These are phyloP conservation scores for Chalcis sispes DNA, from an alignment of 2,888 invertebrate genomes.

Conservation along the genomic window DNA sequence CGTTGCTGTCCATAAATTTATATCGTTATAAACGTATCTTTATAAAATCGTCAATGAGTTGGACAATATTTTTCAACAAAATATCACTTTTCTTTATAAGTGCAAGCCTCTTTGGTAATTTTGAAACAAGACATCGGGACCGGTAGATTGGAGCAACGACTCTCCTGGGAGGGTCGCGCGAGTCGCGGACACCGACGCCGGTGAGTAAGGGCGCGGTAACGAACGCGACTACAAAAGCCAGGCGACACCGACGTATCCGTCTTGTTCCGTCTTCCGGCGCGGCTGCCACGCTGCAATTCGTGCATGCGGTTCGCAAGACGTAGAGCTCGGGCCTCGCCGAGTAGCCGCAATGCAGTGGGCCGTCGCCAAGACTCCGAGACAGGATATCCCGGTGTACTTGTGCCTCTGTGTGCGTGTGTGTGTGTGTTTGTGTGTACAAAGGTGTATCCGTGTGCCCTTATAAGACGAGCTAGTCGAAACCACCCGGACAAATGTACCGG, in stretches of 20 bases:
- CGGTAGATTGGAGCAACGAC: no score
- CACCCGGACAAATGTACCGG: no score
- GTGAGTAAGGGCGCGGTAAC: slow-evolving; percentile 11
- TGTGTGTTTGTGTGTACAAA: no score
- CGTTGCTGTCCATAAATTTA: no score
- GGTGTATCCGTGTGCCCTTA: not conserved
- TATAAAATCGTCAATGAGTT: no score
- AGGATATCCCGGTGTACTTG: not conserved
- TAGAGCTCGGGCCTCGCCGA: slow-evolving; percentile 52
- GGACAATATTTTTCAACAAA: no score
- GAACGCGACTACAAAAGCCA: slow-evolving; percentile 56
- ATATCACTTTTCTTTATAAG: no score
- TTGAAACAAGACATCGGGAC: no score
- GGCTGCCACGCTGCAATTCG: slow-evolving; percentile 66
- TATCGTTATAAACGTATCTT: no score
- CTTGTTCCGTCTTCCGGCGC: slow-evolving; percentile 66
- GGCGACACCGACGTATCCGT: slow-evolving; percentile 72
- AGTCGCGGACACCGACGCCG: not conserved
- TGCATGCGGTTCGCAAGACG: slow-evolving; percentile 65
- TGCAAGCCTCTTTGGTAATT: no score
- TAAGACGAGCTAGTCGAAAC: slow-evolving; percentile 1
- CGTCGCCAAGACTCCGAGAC: not conserved
- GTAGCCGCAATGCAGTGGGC: slow-evolving; percentile 61
- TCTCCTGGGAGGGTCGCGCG: not conserved
- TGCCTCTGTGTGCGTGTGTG: no score